These are phyloP conservation scores for Paradoxurus hermaphroditus DNA, from an alignment of 2,113 vertebrate genomes.

Conservation along the genomic window DNA sequence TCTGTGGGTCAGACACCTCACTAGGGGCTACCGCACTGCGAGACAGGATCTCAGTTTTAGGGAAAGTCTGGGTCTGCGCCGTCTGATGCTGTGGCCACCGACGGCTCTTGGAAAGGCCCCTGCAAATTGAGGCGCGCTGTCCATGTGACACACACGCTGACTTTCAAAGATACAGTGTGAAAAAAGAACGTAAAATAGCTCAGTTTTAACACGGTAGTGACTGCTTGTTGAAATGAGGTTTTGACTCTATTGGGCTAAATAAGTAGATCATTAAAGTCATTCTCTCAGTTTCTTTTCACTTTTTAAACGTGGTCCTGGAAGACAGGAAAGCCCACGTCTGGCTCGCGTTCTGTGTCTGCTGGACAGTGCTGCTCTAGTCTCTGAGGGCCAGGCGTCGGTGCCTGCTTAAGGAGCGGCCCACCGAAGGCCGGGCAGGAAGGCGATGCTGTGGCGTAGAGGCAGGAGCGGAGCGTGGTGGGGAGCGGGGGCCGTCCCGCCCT, in stretches of 20 bases:
- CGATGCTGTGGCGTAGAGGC: background rate
- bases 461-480: background rate
- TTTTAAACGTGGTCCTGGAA: background rate
- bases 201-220: background rate
- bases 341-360: rapidly evolving
- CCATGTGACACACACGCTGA: rapidly evolving
- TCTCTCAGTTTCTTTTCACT: background rate
- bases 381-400: background rate
- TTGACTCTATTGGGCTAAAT: background rate
- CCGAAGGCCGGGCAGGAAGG: background rate
- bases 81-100: background rate
- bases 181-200: no score
- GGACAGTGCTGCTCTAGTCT: background rate
- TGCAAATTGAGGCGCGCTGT: rapidly evolving
- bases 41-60: background rate
- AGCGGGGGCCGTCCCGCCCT: background rate
- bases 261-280: background rate
- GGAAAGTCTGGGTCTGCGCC: background rate
- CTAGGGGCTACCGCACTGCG: background rate
- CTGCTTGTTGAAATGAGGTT: background rate
- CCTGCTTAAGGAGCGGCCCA: background rate
- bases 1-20: background rate
- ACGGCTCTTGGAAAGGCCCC: rapidly evolving
- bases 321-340: rapidly evolving
- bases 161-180: no score